These are phyloP conservation scores for Stichodactyla mertensii DNA, from an alignment of 64 coral and sea anemone species.

Conservation along the genomic window DNA sequence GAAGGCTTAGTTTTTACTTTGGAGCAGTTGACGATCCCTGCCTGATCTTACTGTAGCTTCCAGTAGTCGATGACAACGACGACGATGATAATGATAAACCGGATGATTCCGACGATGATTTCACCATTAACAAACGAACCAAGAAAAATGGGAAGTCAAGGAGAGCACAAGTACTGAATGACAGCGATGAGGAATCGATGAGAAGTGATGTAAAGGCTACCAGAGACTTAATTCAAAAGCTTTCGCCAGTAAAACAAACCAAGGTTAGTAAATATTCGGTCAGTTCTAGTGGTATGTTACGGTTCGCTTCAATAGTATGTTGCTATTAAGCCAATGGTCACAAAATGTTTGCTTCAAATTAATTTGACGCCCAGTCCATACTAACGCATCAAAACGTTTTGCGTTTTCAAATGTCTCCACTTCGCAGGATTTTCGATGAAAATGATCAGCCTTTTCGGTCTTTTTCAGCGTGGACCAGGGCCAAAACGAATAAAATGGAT, in stretches of 20 bases:
- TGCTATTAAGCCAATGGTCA: no score
- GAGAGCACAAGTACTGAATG: neutral
- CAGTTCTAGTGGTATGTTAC: no score
- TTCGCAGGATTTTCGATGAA: no score
- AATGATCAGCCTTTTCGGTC: no score
- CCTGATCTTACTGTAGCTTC: neutral
- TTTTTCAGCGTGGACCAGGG: no score
- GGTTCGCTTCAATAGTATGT: no score
- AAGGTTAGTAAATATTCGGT: slow-evolving; percentile 8
- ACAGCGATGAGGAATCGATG: neutral
- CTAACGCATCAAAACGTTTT: no score
- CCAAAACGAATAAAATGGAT: no score
- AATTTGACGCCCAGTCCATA: no score
- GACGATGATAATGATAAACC: neutral
- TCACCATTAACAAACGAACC: neutral
- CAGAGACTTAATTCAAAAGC: slow-evolving; percentile 48
- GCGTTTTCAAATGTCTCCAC: no score
- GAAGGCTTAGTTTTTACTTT: neutral
- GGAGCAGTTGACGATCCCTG: neutral
- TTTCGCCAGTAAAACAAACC: slow-evolving; percentile 37
- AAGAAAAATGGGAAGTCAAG: neutral
- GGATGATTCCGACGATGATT: slow-evolving; percentile 23
- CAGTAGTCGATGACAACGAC: neutral
- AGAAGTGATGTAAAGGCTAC: slow-evolving; percentile 50
- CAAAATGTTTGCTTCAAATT: no score